phyloP scores from a whole-genome alignment of 2,888 invertebrate genomes.

The Eilema caniola region DNA sequence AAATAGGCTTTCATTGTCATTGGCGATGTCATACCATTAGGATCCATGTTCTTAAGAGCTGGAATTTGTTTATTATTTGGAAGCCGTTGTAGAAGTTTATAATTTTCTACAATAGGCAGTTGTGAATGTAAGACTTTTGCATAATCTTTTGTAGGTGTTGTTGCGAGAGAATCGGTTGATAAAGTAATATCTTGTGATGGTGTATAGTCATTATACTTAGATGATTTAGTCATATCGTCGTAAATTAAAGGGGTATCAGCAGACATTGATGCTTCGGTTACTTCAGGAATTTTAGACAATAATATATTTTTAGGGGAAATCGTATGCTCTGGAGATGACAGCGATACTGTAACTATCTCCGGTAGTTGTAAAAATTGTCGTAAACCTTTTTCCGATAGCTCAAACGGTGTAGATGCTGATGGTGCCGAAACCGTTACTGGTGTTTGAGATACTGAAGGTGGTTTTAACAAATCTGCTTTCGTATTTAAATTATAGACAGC shows the following conservation, averaged over 20 bases:
- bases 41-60: background rate
- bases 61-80: background rate
- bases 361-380: slow-evolving; percentile 1
- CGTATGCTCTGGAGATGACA: background rate
- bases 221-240: background rate
- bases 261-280: background rate
- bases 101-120: background rate
- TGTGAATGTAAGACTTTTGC: background rate
- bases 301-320: background rate
- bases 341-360: background rate
- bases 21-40: background rate
- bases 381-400: background rate
- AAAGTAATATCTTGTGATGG: background rate
- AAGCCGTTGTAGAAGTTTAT: background rate
- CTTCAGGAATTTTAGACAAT: background rate
- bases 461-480: background rate
- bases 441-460: background rate
- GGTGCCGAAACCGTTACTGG: background rate
- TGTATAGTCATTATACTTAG: background rate
- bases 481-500: background rate
- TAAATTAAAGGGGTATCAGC: background rate
- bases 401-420: background rate
- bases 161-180: background rate
- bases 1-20: background rate
- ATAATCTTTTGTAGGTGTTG: background rate